Base-by-base conservation (phyloP, 2,113 vertebrate species). In the Maccullochella peelii region DNA sequence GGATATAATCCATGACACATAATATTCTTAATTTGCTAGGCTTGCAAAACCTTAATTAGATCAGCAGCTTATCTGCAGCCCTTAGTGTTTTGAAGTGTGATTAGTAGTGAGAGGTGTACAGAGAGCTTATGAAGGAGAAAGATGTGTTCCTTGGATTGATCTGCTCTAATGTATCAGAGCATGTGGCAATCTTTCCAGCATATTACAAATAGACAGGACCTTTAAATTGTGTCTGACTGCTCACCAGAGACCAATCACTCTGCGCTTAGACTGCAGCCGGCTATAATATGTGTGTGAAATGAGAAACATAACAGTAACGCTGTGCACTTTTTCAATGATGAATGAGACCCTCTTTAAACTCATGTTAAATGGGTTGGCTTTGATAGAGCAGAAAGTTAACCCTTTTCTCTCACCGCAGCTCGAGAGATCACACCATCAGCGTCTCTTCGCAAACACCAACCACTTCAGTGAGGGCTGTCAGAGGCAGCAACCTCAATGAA, bases 171-270 rank as follows among this genome's bases (percentile, higher is more conserved):
- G 86, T 83, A 87, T 85, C 83, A 33, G 66, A 66, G 80, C 57
- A 86, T 85, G 82, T 52, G 86, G 87, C 86, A 86, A 91, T 93
- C 87, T 89, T 79, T 91, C 69, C 86, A 87, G 73, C 80, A 89
- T 87, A 91, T 93, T 89, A 88, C 86, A 87, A 90, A 86, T 58
- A 90, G 88, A 89, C 81, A 80, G 77, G 72, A 85, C 77, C 76
- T 90, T 91, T 91, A 93, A 93, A 93, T 92, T 90, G 89, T 80
- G 84, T 90, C 86, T 82, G 87, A 88, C 86, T 85, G 75, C 87
- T 89, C 90, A 82, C 82, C 65, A 70, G 88, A 86, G 89, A 90
- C 77, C 86, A 80, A 91, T 92, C 85, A 68, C 85, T 80, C 73
- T 20, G 49, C 66, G 83, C 68, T 40, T n/a, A 78, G 70, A 78